Conservation (phyloP, 2,888 invertebrate genomes). For the Dynastes tityus region DNA sequence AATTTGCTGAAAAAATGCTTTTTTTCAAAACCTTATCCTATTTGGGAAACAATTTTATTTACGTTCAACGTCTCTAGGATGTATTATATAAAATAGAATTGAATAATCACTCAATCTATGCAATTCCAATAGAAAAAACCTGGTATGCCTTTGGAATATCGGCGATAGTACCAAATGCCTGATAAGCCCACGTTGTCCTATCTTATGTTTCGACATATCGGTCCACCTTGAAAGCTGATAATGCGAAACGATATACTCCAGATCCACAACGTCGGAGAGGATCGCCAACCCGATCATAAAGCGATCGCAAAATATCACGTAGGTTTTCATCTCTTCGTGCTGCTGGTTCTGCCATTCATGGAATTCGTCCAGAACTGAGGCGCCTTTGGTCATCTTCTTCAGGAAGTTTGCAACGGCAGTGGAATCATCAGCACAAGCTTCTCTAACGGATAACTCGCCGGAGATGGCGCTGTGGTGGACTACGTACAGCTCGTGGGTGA, state of each 20-base stretch:
- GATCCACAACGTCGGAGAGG: conserved; percentile 63
- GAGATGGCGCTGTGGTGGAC: conserved; percentile 67
- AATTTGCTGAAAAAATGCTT: neutral
- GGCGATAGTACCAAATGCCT: conserved; percentile 74
- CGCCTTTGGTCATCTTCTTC: conserved; percentile 55
- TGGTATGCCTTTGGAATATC: conserved; percentile 73
- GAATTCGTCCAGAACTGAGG: conserved; percentile 58
- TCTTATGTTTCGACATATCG: conserved; percentile 60
- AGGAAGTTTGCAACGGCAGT: conserved; percentile 58
- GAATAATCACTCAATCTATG: conserved; percentile 73
- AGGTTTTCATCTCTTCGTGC: conserved; percentile 60
- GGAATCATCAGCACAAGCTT: conserved; percentile 58
- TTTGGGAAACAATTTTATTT: conserved; percentile 1
- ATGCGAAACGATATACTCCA: conserved; percentile 65
- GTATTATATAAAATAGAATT: conserved; percentile 74
- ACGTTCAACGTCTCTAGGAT: conserved; percentile 67
- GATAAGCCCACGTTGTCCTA: conserved; percentile 68
- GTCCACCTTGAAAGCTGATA: conserved; percentile 69
- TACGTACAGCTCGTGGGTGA: conserved; percentile 70
- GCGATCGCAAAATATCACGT: conserved; percentile 58
- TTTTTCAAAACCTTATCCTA: neutral
- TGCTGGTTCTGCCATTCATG: conserved; percentile 56
- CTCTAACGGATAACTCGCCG: conserved; percentile 58
- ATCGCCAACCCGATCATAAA: conserved; percentile 61
- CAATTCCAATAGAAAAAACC: conserved; percentile 77